Percentiles rank a stretch among this genome's conserved stretches.
Evolutionary conservation across 2,113 vertebrate genomes (phyloP).

Genomic region (Eubucco bourcierii): DNA sequence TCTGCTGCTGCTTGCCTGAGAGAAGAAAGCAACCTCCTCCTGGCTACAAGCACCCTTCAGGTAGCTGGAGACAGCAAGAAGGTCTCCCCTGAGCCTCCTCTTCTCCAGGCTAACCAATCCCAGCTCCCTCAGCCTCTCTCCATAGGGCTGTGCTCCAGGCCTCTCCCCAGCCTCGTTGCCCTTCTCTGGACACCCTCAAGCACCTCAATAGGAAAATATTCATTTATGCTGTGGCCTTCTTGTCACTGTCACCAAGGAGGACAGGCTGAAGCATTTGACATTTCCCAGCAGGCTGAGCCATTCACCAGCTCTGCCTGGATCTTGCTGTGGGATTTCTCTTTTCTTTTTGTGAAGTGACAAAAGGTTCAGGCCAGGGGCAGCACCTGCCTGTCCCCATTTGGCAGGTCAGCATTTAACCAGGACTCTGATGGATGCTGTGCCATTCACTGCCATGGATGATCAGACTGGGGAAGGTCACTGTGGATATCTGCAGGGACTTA

Average conservation of each 20-base stretch:
- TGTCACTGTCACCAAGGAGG: neutral
- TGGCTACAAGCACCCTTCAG: no score
- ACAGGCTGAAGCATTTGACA: no score
- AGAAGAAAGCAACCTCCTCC: no score
- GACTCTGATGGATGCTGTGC: neutral
- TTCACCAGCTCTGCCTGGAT: neutral
- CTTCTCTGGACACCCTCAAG: no score
- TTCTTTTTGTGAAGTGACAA: neutral
- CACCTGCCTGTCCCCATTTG: neutral
- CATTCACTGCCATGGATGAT: neutral
- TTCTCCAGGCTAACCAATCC: no score
- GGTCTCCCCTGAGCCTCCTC: no score
- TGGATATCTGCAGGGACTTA: neutral
- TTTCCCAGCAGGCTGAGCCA: neutral
- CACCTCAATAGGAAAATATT: neutral
- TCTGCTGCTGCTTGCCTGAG: no score
- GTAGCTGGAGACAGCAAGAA: no score
- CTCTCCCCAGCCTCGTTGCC: no score
- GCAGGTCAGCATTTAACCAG: neutral
- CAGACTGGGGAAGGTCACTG: neutral
- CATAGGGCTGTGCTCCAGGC: no score
- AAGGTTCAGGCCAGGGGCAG: neutral
- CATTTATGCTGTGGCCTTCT: neutral
- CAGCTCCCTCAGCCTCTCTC: no score
- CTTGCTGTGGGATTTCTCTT: neutral